These are phyloP conservation scores for Lapara coniferarum DNA, from an alignment of 2,888 invertebrate species.

Conservation along the genomic window DNA sequence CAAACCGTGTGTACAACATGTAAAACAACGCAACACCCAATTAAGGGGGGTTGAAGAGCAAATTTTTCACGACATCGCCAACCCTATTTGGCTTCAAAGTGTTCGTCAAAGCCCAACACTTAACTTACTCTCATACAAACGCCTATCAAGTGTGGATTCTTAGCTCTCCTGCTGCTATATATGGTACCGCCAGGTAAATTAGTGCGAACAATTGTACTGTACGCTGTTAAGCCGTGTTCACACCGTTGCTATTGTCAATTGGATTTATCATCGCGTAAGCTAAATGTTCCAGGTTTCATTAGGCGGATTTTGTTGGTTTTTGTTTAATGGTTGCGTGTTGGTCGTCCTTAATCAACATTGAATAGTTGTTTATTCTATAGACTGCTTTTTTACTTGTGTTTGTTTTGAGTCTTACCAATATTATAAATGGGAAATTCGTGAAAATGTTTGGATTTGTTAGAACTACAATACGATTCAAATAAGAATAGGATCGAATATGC, in stretches of 20 bases:
- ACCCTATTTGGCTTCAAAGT: conserved; percentile 76
- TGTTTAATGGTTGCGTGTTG: conserved; percentile 38
- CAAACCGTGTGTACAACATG: conserved; percentile 34
- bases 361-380: too few species aligned
- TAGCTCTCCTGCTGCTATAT: conserved; percentile 72
- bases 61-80: conserved; percentile 76
- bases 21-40: conserved; percentile 75
- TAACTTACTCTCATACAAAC: conserved; percentile 77
- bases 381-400: too few species aligned
- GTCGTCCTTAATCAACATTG: too few species aligned
- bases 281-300: conserved; percentile 39
- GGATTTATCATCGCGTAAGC: conserved; percentile 62
- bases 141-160: conserved; percentile 80
- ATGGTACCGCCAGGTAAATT: conserved; percentile 80
- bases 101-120: conserved; percentile 70
- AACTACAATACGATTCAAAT: too few species aligned
- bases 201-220: conserved; percentile 77
- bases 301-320: conserved; percentile 43
- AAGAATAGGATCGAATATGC: too few species aligned
- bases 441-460: too few species aligned
- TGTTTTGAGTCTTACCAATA: too few species aligned
- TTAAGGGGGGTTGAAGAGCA: conserved; percentile 79
- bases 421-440: too few species aligned
- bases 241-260: conserved; percentile 61
- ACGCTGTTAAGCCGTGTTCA: conserved; percentile 61